Evolutionary conservation across 2,113 vertebrate species (phyloP).

Genomic region (Apteryx mantelli): DNA sequence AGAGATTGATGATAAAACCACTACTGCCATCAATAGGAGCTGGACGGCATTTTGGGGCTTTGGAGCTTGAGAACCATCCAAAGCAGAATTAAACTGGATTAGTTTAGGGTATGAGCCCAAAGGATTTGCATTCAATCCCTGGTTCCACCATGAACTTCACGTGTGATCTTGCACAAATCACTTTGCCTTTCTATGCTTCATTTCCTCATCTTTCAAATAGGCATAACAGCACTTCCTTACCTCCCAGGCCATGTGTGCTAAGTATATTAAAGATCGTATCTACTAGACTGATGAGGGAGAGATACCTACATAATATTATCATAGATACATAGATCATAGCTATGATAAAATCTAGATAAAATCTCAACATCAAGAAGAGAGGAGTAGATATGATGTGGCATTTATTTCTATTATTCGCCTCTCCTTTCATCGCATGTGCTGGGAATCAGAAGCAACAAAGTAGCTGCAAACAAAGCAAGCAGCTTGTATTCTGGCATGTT

Average conservation of each 20-base stretch:
- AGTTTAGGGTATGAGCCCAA: neutral
- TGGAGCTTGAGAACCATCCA: neutral
- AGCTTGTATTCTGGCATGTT: constrained; percentile 22
- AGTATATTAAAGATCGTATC: neutral
- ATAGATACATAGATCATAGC: neutral
- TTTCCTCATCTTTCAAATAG: neutral
- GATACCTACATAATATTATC: neutral
- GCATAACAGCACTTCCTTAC: neutral
- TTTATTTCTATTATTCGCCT: neutral
- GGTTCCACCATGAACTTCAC: neutral
- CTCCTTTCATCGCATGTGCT: neutral
- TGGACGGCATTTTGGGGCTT: neutral
- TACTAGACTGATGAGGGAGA: neutral
- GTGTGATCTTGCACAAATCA: neutral
- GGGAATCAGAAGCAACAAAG: constrained; percentile 24
- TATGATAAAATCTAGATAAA: neutral
- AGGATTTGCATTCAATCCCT: neutral
- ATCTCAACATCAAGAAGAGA: neutral
- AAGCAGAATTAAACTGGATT: neutral
- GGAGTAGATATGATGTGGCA: neutral
- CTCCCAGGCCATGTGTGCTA: neutral
- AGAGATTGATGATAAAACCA: neutral
- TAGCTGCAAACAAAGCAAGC: constrained; percentile 43
- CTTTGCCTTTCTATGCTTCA: neutral
- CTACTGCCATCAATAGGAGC: neutral